Conservation (phyloP, 2,888 invertebrate species). For the Drosophila melanocephala region DNA sequence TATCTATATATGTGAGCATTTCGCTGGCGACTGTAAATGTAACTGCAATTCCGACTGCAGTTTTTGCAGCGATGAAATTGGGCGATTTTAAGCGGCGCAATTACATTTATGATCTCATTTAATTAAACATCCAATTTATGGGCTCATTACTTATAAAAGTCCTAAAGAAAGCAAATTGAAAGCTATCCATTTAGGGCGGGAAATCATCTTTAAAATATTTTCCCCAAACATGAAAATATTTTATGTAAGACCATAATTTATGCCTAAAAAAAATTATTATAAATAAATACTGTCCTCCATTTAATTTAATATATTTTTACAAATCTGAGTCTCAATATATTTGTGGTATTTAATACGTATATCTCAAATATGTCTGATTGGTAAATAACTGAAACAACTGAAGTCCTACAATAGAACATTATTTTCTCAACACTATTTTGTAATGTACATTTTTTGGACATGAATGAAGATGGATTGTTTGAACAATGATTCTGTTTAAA, state of each 20-base stretch:
- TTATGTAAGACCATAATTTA: background rate
- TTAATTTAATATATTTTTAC: background rate
- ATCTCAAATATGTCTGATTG: background rate
- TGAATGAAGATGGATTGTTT: background rate
- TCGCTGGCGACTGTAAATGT: conserved; percentile 6
- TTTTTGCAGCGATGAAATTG: background rate
- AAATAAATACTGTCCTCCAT: background rate
- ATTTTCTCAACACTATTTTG: background rate
- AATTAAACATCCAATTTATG: conserved; percentile 47
- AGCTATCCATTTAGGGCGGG: background rate
- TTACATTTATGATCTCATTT: conserved; percentile 49
- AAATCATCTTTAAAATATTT: background rate
- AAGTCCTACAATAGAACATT: background rate
- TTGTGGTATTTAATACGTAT: background rate
- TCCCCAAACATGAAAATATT: background rate
- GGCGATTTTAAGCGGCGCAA: conserved; percentile 22
- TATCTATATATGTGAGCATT: conserved; percentile 13
- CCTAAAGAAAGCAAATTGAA: conserved; percentile 14
- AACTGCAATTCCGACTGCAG: conserved; percentile 10
- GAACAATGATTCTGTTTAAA: background rate
- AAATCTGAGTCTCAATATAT: background rate
- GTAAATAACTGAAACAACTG: background rate
- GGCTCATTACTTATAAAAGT: background rate
- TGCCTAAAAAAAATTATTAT: background rate
- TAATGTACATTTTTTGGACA: background rate